These are phyloP conservation scores for Sebastes oblongus DNA, from an alignment of 2,797 vertebrate species.

Conservation along the genomic window DNA sequence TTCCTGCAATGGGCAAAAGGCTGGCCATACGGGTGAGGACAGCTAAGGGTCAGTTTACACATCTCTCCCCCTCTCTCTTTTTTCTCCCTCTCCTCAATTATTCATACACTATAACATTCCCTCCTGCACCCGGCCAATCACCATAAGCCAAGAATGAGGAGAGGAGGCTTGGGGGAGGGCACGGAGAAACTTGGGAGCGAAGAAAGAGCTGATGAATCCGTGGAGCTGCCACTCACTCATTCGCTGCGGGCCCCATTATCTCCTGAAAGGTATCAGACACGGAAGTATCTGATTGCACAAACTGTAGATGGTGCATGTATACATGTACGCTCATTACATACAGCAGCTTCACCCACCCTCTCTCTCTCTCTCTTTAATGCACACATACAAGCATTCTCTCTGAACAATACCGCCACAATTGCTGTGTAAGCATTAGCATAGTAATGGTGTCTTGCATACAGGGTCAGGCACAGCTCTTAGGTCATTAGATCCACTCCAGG, in stretches of 20 bases:
- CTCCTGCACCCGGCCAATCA: conserved; percentile 63
- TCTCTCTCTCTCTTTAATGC: conserved; percentile 16
- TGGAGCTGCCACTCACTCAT: conserved; percentile 64
- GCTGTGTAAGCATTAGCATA: conserved; percentile 77
- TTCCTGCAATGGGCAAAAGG: conserved; percentile 33
- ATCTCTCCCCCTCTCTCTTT: conserved; percentile 50
- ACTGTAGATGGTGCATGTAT: conserved; percentile 22
- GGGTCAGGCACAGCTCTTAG: conserved; percentile 57
- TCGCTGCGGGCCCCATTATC: conserved; percentile 68
- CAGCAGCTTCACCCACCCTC: not conserved
- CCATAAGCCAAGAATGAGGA: conserved; percentile 37
- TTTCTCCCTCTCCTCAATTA: conserved; percentile 74
- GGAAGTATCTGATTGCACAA: conserved; percentile 70
- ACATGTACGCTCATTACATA: conserved; percentile 42
- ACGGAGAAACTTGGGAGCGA: conserved; percentile 56
- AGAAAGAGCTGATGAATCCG: conserved; percentile 61
- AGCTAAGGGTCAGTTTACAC: conserved; percentile 76
- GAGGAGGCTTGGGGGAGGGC: conserved; percentile 59
- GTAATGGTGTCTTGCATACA: conserved; percentile 66
- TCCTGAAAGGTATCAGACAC: conserved; percentile 53
- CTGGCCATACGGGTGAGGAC: conserved; percentile 22
- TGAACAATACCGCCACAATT: conserved; percentile 60
- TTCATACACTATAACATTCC: conserved; percentile 77
- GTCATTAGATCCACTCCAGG: conserved; percentile 65
- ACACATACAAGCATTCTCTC: conserved; percentile 26